A percentile compares a stretch with the other conserved stretches of the same genome.
phyloP scores from a whole-genome alignment of 2,113 vertebrate species.

The Oreochromis aureus region DNA sequence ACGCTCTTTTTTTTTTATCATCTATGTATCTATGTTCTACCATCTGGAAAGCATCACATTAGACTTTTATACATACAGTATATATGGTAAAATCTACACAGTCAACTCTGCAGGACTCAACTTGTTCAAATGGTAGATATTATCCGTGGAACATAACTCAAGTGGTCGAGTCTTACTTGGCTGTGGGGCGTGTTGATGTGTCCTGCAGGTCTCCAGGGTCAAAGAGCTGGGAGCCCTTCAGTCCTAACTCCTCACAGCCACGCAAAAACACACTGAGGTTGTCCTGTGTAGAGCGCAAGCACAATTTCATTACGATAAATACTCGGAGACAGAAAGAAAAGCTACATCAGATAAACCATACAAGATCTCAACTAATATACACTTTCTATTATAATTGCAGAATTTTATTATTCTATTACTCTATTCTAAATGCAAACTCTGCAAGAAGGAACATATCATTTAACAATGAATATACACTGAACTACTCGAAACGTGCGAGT shows the following conservation, averaged over 20 bases:
- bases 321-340: not conserved
- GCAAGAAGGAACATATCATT: not conserved
- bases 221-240: conserved; percentile 96
- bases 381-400: not conserved
- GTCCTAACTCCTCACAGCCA: conserved; percentile 92
- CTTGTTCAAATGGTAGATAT: not conserved
- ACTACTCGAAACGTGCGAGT: not conserved
- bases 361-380: not conserved
- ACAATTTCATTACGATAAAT: not conserved
- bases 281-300: conserved; percentile 75
- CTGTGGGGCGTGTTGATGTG: conserved; percentile 75
- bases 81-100: not conserved
- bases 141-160: not conserved
- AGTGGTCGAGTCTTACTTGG: conserved; percentile 79
- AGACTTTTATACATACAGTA: not conserved
- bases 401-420: not conserved
- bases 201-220: conserved; percentile 94
- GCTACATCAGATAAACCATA: not conserved
- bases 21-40: fast-evolving
- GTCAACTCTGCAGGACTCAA: not conserved
- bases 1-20: not conserved
- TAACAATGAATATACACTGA: not conserved
- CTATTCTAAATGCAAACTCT: not conserved
- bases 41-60: not conserved
- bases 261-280: conserved; percentile 91